Base-by-base conservation (phyloP, 2,888 invertebrate species). In the Isoperla grammatica region DNA sequence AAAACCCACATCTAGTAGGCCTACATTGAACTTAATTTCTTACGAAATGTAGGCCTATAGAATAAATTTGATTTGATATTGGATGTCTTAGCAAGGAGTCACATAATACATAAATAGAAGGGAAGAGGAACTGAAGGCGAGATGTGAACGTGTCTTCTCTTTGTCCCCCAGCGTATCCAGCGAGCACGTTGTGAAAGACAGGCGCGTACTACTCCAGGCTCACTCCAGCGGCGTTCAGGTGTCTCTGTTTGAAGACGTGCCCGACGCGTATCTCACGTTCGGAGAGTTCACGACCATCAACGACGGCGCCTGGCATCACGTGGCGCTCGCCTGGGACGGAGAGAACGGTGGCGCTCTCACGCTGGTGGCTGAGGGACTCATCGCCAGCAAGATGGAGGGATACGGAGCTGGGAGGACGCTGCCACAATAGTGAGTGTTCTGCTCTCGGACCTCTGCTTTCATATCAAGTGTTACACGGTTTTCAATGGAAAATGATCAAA, bases 241-340 rank as follows among this genome's bases (percentile, higher is more conserved):
- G 13, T 92, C 93, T 0, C 75, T 96, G 17, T 94, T 95, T 81
- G 84, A 88, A 29, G 91, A 94, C 71, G 76, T 90, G 9, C 90
- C 90, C 74, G 93, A 94, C 69, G 89, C 92, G 1, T 95, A 94
- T 76, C 76, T 95, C 43, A 90, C 92, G 67, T 95, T 94, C 75
- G 84, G 90, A 56, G 91, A 93, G 74, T 94, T 90, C 68, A 91
- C 95, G 1, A 93, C 93, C 0, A 87, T 96, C 17, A 96, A 95
- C 70, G 95, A 96, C 70, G 95, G 95, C 2, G 93, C 93, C 71
- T 96, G 96, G 96, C 95, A 96, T 78, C 95, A 95, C 70, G 86
- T 95, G 29, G 93, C 94, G 40, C 81, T 97, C 56, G 88, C 94
- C n/a, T 96, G 96, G 95, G 89, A 93, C 70, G 92, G 95, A 40